A percentile compares a stretch with the other conserved stretches of the same genome.
phyloP scores from a whole-genome alignment of 2,888 invertebrate genomes.

The Luperina testacea region DNA sequence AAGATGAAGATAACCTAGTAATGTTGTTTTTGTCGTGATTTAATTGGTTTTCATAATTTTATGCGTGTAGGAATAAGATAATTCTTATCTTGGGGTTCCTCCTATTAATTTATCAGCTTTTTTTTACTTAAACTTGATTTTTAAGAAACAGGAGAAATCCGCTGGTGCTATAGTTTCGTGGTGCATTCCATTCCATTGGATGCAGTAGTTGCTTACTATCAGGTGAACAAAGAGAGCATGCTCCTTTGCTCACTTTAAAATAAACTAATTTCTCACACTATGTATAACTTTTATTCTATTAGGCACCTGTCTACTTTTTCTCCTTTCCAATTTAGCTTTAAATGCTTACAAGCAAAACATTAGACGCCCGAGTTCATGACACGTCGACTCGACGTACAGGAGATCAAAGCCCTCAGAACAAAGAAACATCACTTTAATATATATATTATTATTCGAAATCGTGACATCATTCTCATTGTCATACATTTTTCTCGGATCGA shows the following conservation, averaged over 20 bases:
- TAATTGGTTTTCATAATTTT: not conserved
- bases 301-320: not conserved
- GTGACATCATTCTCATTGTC: conserved; percentile 43
- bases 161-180: not conserved
- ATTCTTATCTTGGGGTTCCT: not conserved
- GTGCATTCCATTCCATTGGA: too few relatives aligned
- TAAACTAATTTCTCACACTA: not conserved
- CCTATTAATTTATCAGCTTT: not conserved
- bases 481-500: not conserved
- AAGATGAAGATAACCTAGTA: conserved; percentile 23
- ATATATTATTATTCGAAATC: not conserved
- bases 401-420: conserved; percentile 37
- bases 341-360: not conserved
- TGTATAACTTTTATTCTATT: not conserved
- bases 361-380: not conserved
- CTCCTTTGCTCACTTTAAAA: not conserved
- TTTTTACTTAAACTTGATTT: too few relatives aligned
- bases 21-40: not conserved
- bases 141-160: not conserved
- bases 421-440: conserved; percentile 21
- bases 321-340: not conserved
- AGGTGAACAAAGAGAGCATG: not conserved
- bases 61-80: not conserved
- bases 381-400: not conserved
- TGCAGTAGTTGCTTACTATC: not conserved